Conservation (phyloP, 2,797 vertebrate genomes). For the Malurus splendens region DNA sequence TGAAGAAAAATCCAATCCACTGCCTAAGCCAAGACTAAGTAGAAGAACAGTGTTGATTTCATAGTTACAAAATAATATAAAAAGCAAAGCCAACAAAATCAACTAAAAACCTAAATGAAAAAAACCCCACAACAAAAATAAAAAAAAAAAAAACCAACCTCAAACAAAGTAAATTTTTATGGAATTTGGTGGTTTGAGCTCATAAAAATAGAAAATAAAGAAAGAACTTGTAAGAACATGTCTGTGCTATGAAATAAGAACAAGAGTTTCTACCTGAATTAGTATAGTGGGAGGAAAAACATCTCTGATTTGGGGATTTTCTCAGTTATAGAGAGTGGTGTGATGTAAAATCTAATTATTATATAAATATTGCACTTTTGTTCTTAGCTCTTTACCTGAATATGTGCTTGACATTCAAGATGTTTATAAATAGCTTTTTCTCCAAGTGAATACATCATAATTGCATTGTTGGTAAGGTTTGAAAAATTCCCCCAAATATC, state of each 20-base stretch:
- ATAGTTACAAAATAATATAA: not conserved
- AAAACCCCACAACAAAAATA: not conserved
- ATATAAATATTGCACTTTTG: not conserved
- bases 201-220: not conserved
- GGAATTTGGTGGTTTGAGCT: not conserved
- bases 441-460: not conserved
- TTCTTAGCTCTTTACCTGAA: not conserved
- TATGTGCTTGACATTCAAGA: not conserved
- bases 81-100: fast-evolving
- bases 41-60: not conserved
- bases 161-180: not conserved
- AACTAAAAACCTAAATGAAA: not conserved
- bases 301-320: not conserved
- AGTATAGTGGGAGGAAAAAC: not conserved
- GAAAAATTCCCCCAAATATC: not conserved
- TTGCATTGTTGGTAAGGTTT: not conserved
- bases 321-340: not conserved
- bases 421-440: not conserved
- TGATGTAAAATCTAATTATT: not conserved
- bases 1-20: not conserved
- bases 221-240: not conserved
- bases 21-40: not conserved
- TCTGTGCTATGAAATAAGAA: not conserved
- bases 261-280: not conserved
- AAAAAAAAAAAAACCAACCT: fast-evolving